Evolutionary conservation across 2,888 invertebrate genomes (phyloP), one percentile per base, ranked within the genome.

Genomic region (Malacosoma neustria): DNA sequence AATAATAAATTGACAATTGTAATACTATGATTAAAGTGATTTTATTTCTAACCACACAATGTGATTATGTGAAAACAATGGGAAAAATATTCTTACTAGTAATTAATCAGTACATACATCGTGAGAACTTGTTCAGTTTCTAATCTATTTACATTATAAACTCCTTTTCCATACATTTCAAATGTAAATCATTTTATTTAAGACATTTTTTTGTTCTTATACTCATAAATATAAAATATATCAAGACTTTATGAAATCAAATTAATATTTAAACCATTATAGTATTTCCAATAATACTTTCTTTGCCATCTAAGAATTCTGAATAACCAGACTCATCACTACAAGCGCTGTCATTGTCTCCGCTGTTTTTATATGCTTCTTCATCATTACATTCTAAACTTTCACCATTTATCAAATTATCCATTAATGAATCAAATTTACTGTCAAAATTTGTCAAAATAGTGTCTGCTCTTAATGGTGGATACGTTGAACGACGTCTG

Each of bases 261-360:
- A n/a, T 22, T 5, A 1, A 7, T 22, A 11, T 29, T 31, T 71
- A 82, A 32, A 87, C 85, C 84, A 86, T 85, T 37, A 87, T 85
- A 37, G 87, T 87, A 45, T 71, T 86, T 9, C 81, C 86, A 12
- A 87, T 82, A 36, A 84, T 67, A 46, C 85, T 84, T 12, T 87
- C 84, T 54, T 81, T 84, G 14, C 72, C 75, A 32, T 91, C 91
- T 45, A 90, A 76, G 40, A 88, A 88, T 67, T 96, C 96, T 14
- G 95, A 96, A 73, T 95, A 96, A 3, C 96, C 96, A 39, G 95
- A 95, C 70, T 97, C 96, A 60, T 96, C 96, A 68, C 95, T 95
- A 64, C 94, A 92, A 45, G 92, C 95, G 59, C 95, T 95, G 59
- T 92, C 91, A 48, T 88, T 92, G 56, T 92, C 92, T 35, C 89